Evolutionary conservation across 1,140 invertebrate species (phyloP).

Genomic region (Trinorchestia longiramus): DNA sequence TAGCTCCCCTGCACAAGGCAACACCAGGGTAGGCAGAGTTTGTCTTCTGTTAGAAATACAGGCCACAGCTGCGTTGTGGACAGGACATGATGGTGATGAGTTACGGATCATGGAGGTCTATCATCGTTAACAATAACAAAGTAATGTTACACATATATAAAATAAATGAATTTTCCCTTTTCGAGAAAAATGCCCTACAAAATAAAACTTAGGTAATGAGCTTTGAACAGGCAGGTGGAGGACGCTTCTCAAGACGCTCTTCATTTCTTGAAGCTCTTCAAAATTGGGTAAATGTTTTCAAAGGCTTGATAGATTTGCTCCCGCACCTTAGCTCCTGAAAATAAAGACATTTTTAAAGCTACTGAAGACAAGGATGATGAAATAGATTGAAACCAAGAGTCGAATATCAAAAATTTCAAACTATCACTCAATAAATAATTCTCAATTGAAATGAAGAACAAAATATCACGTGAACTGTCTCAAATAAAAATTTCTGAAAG

Average conservation of each 20-base stretch:
- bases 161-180: background rate
- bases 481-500: too few species aligned
- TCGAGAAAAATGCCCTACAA: background rate
- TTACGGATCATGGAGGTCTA: background rate
- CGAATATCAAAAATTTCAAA: background rate
- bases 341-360: background rate
- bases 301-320: conserved; percentile 99
- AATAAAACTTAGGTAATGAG: background rate
- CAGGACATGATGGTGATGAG: background rate
- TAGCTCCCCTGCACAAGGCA: too few species aligned
- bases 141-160: background rate
- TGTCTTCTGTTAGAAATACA: background rate
- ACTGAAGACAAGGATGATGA: background rate
- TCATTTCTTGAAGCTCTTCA: conserved; percentile 96
- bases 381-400: background rate
- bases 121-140: background rate
- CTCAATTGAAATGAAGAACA: too few species aligned
- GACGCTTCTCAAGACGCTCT: background rate
- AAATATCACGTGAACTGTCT: too few species aligned
- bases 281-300: conserved; percentile 99
- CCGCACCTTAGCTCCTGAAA: conserved; percentile 93
- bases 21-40: too few species aligned
- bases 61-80: background rate
- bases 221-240: background rate
- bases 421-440: too few species aligned